Evolutionary conservation across 2,888 invertebrate genomes (phyloP).

Genomic region (Dolichopus griseipennis): DNA sequence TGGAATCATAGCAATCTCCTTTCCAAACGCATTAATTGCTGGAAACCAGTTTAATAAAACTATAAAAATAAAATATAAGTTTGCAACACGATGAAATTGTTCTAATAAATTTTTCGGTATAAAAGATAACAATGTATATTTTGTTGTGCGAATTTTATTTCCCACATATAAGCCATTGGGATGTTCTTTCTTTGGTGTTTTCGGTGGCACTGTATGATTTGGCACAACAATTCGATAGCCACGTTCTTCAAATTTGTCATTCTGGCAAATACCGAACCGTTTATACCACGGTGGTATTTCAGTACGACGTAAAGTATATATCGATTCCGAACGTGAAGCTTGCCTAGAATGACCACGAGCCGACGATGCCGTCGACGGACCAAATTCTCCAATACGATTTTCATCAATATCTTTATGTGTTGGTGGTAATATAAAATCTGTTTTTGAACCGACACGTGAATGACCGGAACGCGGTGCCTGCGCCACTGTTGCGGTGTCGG

Average conservation of each 20-base stretch:
- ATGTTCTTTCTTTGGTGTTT: constrained; percentile 69
- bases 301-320: constrained; percentile 73
- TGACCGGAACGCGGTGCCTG: constrained; percentile 52
- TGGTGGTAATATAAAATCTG: constrained; percentile 81
- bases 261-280: constrained; percentile 54
- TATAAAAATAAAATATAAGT: constrained; percentile 95
- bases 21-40: constrained; percentile 87
- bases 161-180: constrained; percentile 74
- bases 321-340: constrained; percentile 80
- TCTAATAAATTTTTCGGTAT: constrained; percentile 92
- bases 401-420: constrained; percentile 73
- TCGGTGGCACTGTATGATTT: constrained; percentile 74
- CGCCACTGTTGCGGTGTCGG: constrained; percentile 46
- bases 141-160: constrained; percentile 87
- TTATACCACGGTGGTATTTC: constrained; percentile 60
- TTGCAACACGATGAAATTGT: constrained; percentile 95
- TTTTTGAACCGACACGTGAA: constrained; percentile 74
- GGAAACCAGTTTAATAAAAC: constrained; percentile 95
- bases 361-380: constrained; percentile 42
- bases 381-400: constrained; percentile 52
- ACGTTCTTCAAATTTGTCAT: constrained; percentile 57
- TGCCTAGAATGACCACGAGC: constrained; percentile 72
- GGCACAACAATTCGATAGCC: constrained; percentile 68
- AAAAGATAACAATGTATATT: constrained; percentile 89
- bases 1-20: constrained; percentile 91